Evolutionary conservation across 1,140 invertebrate species (phyloP).

Genomic region (Hyphantria cunea): DNA sequence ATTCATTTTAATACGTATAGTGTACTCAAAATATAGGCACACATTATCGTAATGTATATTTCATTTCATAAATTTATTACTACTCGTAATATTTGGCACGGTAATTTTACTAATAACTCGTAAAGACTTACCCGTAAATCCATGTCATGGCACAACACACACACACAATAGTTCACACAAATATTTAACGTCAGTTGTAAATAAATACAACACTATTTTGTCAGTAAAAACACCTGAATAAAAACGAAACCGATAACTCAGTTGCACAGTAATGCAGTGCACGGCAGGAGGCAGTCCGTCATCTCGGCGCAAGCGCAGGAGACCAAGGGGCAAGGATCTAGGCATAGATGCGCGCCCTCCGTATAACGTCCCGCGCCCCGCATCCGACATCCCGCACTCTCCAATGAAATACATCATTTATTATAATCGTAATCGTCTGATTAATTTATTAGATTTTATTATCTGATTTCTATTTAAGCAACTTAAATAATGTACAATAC

Average conservation of each 20-base stretch:
- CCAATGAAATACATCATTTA: slow-evolving; percentile 16
- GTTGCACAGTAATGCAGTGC: slow-evolving; percentile 23
- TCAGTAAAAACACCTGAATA: slow-evolving; percentile 30
- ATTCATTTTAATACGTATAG: too few relatives aligned
- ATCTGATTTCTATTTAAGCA: too few relatives aligned
- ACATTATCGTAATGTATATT: too few relatives aligned
- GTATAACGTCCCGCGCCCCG: slow-evolving; percentile 13
- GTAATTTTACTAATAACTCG: too few relatives aligned
- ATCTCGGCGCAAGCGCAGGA: slow-evolving; percentile 5
- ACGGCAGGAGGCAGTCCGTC: slow-evolving; percentile 19
- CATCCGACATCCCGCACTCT: not conserved
- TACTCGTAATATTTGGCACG: too few relatives aligned
- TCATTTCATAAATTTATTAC: too few relatives aligned
- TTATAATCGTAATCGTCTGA: not conserved
- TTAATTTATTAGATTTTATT: slow-evolving; percentile 1
- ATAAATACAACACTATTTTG: slow-evolving; percentile 28
- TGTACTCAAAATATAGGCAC: too few relatives aligned
- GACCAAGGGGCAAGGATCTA: slow-evolving; percentile 1
- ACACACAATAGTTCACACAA: slow-evolving; percentile 41
- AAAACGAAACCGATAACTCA: slow-evolving; percentile 18
- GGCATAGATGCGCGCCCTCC: not conserved
- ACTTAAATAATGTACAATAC: too few relatives aligned
- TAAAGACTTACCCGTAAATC: slow-evolving; percentile 60
- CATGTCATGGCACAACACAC: slow-evolving; percentile 57
- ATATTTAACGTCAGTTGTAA: slow-evolving; percentile 11